Evolutionary conservation across 1,140 invertebrate species (phyloP), one percentile per base, ranked within the genome.

Genomic region (Ericerus pela): DNA sequence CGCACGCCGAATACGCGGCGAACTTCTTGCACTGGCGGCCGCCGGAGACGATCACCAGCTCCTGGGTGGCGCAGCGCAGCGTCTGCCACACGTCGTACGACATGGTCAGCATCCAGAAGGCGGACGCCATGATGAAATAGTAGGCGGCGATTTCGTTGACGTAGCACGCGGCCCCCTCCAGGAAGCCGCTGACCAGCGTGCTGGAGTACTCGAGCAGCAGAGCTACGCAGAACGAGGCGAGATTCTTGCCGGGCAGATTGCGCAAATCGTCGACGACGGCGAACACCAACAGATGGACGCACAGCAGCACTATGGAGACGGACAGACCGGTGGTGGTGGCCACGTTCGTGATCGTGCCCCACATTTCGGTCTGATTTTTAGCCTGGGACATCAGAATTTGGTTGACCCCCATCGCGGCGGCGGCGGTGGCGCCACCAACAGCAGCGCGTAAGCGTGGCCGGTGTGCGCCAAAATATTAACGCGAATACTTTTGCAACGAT

Each of bases 31-130:
- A 67, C 54, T 73, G 69, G 22, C 62, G 63, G 29, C 66, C 72
- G 26, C 51, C 56, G 27, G 64, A 57, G 27, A 64, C 68, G 5
- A 75, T 67, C 30, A 72, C 54, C 4, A 77, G 62, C 59, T 76
- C 70, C 14, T 65, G 65, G 0, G 75, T 75, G 2, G 75, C 73
- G 56, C 72, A 57, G 47, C 67, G 61, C 8, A 78, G 64, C n/a
- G 77, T 76, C 27, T 70, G 63, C 67, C 70, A 79, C 2, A 79
- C 70, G 60, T 79, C 78, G 62, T 72, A 79, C 0, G 77, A 70
- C 66, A 80, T 73, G 1, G 76, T 71, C 41, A 74, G 73, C 73
- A 76, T 78, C 78, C 78, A 79, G 56, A 73, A 74, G 60, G 79
- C 79, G 0, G 76, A 70, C 0, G 73, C 68, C 26, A 79, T 66